Percentiles rank a stretch among this genome's conserved stretches.
Conservation (phyloP, 2,888 invertebrate genomes). For the Ormyrus pomaceus region DNA sequence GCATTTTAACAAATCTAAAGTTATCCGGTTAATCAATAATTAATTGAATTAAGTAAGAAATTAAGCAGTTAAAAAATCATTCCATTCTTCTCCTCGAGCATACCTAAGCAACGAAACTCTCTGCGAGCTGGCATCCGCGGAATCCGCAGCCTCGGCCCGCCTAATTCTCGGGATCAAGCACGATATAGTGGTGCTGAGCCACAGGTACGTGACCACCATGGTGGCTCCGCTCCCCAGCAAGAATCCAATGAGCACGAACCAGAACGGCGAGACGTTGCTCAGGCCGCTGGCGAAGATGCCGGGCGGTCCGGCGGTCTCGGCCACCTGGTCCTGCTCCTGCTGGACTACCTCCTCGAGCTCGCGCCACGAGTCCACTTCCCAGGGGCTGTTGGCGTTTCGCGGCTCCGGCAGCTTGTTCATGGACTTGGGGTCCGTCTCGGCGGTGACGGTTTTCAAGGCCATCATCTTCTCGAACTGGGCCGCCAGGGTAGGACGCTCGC, state of each 20-base stretch:
- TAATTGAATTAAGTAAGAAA: too few species aligned
- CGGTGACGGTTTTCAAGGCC: slow-evolving; percentile 41
- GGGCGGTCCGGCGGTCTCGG: slow-evolving; percentile 12
- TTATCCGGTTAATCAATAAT: too few species aligned
- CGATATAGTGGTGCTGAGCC: slow-evolving; percentile 61
- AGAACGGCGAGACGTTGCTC: slow-evolving; percentile 61
- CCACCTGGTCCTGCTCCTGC: slow-evolving; percentile 43
- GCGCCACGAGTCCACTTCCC: slow-evolving; percentile 42
- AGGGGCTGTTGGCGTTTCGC: slow-evolving; percentile 20
- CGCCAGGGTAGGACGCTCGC: slow-evolving; percentile 42
- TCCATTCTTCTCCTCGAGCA: background rate
- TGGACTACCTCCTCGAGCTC: slow-evolving; percentile 62
- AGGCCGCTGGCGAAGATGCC: slow-evolving; percentile 44
- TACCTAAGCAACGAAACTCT: slow-evolving; percentile 63
- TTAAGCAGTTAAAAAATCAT: too few species aligned
- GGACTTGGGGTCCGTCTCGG: slow-evolving; percentile 27
- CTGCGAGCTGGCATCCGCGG: slow-evolving; percentile 59
- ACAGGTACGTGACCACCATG: slow-evolving; percentile 65
- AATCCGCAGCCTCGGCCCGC: slow-evolving; percentile 42
- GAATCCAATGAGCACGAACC: slow-evolving; percentile 66
- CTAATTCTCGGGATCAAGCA: slow-evolving; percentile 59
- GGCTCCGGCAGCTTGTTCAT: slow-evolving; percentile 28
- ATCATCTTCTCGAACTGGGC: slow-evolving; percentile 65
- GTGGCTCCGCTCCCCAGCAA: slow-evolving; percentile 65
- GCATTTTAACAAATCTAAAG: too few species aligned